These are phyloP conservation scores for Macrotis lagotis DNA, from an alignment of 2,113 vertebrate genomes.

Conservation along the genomic window DNA sequence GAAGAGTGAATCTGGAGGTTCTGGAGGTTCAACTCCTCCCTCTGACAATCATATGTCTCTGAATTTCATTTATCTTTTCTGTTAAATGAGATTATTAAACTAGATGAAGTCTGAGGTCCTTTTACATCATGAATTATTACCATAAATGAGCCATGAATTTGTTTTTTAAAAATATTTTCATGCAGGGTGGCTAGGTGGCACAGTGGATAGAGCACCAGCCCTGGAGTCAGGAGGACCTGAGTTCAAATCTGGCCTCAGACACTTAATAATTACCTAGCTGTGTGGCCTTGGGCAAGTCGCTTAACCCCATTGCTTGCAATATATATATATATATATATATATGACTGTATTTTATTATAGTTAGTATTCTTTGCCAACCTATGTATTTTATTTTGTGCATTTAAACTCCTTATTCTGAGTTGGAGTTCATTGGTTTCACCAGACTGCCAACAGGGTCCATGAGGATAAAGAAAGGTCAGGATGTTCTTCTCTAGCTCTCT, in stretches of 20 bases:
- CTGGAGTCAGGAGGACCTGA: too few relatives aligned
- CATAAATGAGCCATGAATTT: not conserved
- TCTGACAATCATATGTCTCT: too few relatives aligned
- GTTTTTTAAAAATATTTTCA: not conserved
- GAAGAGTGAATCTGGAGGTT: not conserved
- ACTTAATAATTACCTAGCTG: too few relatives aligned
- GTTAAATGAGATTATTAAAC: not conserved
- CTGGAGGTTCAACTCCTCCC: not conserved
- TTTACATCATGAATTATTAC: not conserved
- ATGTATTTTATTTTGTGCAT: not conserved
- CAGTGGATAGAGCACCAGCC: too few relatives aligned
- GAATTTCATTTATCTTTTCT: too few relatives aligned
- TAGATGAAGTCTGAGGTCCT: not conserved
- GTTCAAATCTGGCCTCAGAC: too few relatives aligned
- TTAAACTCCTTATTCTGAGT: not conserved
- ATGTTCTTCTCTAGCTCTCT: not conserved
- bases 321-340: too few relatives aligned
- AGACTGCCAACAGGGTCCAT: not conserved
- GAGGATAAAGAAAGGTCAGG: not conserved
- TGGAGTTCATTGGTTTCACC: not conserved
- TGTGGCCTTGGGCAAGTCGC: too few relatives aligned
- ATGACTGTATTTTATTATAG: not conserved
- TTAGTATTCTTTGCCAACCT: not conserved
- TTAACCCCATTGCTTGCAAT: too few relatives aligned
- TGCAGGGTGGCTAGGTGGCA: too few relatives aligned